Conservation (phyloP, 2,888 invertebrate genomes). For the Aleiodes leptofemur region DNA sequence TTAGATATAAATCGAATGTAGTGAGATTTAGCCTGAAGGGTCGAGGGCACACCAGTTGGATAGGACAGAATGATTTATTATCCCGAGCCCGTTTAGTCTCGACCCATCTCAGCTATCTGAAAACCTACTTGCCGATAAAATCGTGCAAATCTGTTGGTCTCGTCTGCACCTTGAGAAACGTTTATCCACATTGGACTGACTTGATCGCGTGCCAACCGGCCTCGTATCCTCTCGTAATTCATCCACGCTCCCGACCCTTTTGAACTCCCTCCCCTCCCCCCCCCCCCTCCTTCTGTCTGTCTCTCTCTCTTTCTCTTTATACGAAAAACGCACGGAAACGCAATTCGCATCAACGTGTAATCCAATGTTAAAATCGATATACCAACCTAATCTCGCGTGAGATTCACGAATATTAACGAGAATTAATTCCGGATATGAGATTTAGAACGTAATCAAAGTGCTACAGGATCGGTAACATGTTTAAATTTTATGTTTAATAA, state of each 20-base stretch:
- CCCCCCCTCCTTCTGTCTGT: too few relatives aligned
- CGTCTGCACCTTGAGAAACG: constrained; percentile 45
- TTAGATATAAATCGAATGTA: constrained; percentile 23
- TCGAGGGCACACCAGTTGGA: constrained; percentile 37
- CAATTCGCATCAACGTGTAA: constrained; percentile 33
- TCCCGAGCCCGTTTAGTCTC: constrained; percentile 15
- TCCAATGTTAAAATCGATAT: constrained; percentile 48
- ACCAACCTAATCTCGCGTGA: constrained; percentile 48
- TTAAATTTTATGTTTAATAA: neutral
- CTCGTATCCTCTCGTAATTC: constrained; percentile 35
- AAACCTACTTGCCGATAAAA: constrained; percentile 42
- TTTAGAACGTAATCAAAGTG: neutral
- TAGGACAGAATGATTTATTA: constrained; percentile 53
- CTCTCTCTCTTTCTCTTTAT: neutral
- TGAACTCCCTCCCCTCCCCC: neutral
- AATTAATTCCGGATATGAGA: constrained; percentile 37
- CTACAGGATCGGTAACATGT: neutral
- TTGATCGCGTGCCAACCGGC: constrained; percentile 48
- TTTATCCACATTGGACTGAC: constrained; percentile 44
- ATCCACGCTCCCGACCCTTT: neutral
- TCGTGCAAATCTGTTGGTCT: constrained; percentile 49
- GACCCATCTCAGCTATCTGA: constrained; percentile 19
- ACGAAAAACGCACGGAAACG: constrained; percentile 32
- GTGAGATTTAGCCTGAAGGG: constrained; percentile 27
- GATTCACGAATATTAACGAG: constrained; percentile 52